Evolutionary conservation across 2,888 invertebrate species (phyloP).

Genomic region (Xanthia icteritia): DNA sequence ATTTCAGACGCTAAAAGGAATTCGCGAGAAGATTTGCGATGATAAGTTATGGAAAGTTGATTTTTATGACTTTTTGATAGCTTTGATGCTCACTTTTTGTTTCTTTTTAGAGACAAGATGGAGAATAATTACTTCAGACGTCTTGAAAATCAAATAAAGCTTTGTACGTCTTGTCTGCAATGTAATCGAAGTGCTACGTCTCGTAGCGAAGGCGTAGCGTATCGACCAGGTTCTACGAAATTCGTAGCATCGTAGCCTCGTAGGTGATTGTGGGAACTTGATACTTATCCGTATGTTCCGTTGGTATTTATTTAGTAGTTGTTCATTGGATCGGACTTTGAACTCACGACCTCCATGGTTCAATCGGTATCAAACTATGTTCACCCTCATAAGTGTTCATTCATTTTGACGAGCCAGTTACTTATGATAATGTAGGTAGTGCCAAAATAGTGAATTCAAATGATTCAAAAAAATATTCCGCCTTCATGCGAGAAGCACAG

Average conservation of each 20-base stretch:
- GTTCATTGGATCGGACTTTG: conserved; percentile 15
- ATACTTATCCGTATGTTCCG: conserved; percentile 1
- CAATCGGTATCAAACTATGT: conserved; percentile 1
- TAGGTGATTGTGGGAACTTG: conserved; percentile 26
- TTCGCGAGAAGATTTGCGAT: conserved; percentile 15
- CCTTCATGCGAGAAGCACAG: too few species aligned
- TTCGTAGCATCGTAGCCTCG: conserved; percentile 44
- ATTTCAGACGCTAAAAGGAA: conserved; percentile 18
- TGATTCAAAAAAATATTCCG: background rate
- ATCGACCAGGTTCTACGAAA: conserved; percentile 45
- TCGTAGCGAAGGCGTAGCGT: conserved; percentile 51
- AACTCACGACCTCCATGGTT: conserved; percentile 10
- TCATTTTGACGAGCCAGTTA: background rate
- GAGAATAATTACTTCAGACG: conserved; percentile 3
- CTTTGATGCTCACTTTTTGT: conserved; percentile 14
- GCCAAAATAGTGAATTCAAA: background rate
- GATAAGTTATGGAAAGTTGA: conserved; percentile 32
- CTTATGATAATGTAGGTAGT: background rate
- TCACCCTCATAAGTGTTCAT: background rate
- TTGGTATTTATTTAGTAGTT: conserved; percentile 26
- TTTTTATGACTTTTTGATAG: conserved; percentile 28
- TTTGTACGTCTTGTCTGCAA: background rate
- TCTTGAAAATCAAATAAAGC: conserved; percentile 27
- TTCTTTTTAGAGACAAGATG: background rate
- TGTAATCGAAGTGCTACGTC: conserved; percentile 33